Evolutionary conservation across 2,888 invertebrate species (phyloP), one percentile per base, ranked within the genome.

Genomic region (Drosophila suboccidentalis): DNA sequence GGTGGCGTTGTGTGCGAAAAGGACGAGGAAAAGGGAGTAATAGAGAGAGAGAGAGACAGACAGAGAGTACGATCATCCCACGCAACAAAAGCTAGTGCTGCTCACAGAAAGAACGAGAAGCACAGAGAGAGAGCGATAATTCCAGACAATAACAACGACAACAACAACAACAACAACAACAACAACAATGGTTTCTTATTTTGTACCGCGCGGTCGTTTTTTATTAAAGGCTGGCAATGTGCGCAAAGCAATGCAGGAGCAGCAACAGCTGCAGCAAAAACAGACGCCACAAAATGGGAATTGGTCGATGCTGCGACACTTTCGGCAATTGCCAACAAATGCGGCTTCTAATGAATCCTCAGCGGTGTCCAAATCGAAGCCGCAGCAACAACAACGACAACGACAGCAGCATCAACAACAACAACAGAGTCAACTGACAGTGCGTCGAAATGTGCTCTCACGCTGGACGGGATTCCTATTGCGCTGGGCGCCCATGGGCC

Each of bases 401-500:
- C 58, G 51, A 1, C 51, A 43, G 5, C 11, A 36, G 9, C n/a
- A n/a, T n/a, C 19, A 19, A 10, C 38, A 22, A n/a, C 38, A 26
- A 15, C 22, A 26, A 13, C 54, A 53, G 29, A 38, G 6, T 3
- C 39, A 54, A 43, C 13, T 43, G 2, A 76, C 86, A 32, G 38
- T 71, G n/a, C 79, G 73, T 1, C 77, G 80, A 3, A 91, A 90
- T 68, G 86, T 87, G 92, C 95, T 95, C 94, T 93, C 94, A 90
- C 94, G 94, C 92, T 94, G 95, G 93, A 94, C 94, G 39, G 94
- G 95, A 39, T 94, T 95, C 68, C 92, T 96, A 65, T 94, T 95
- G 59, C 94, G 95, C 78, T 96, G 95, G 94, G 93, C 95, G 75
- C 96, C 96, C 10, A 92, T 96, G 59, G 95, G 95, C 41, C 93